These are phyloP conservation scores for Anhinga rufa DNA, from an alignment of 2,113 vertebrate genomes.

Conservation along the genomic window DNA sequence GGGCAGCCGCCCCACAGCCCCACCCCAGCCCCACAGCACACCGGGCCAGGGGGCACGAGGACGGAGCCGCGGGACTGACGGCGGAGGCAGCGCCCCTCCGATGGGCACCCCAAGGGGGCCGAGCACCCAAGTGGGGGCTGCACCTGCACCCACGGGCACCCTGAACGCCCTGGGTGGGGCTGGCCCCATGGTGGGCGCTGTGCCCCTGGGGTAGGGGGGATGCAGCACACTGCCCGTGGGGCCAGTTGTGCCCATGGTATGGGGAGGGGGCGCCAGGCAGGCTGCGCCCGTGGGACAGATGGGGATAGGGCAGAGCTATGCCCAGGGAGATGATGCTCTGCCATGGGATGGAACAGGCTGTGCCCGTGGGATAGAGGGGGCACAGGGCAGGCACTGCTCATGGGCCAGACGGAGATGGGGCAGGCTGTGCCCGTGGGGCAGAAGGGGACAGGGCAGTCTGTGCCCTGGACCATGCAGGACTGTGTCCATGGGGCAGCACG, in stretches of 20 bases:
- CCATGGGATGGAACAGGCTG: neutral
- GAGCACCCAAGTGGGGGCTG: neutral
- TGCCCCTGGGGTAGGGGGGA: neutral
- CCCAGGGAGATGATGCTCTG: neutral
- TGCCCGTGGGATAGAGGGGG: neutral
- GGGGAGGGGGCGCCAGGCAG: neutral
- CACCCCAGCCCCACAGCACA: constrained; percentile 10
- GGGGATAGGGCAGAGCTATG: neutral
- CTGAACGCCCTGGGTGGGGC: neutral
- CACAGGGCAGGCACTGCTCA: neutral
- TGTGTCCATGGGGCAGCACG: neutral
- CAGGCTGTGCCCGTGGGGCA: neutral
- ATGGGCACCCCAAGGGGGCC: neutral
- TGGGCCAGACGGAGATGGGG: neutral
- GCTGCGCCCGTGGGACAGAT: neutral
- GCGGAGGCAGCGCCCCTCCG: neutral
- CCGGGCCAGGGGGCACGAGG: neutral
- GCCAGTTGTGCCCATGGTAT: neutral
- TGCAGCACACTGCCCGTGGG: neutral
- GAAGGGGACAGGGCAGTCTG: neutral
- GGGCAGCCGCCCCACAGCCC: constrained; percentile 27
- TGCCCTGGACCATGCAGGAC: neutral
- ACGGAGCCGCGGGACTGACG: neutral
- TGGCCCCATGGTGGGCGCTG: neutral
- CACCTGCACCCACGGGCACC: fast-evolving